These are phyloP conservation scores for Drosophila navojoa DNA, from an alignment of 1,140 invertebrate species.

Conservation along the genomic window DNA sequence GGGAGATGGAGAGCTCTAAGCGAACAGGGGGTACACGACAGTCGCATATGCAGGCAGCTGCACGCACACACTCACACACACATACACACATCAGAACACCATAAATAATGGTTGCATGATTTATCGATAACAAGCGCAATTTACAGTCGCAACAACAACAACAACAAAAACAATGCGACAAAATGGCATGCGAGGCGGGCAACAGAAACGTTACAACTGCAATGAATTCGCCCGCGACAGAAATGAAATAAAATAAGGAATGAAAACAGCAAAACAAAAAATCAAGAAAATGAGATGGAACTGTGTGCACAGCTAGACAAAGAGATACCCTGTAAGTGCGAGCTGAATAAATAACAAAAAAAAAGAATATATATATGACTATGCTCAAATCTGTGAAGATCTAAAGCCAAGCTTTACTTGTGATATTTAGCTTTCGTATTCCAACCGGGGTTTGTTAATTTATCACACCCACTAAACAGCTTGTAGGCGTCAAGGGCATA, in stretches of 20 bases:
- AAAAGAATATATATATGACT: too few species aligned
- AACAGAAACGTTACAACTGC: conserved; percentile 70
- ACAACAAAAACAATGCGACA: conserved; percentile 58
- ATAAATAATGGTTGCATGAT: conserved; percentile 84
- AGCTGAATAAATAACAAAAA: not conserved
- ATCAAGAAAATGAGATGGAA: conserved; percentile 4
- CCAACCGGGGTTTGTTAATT: too few species aligned
- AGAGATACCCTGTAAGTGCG: conserved; percentile 2
- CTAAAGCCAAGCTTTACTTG: too few species aligned
- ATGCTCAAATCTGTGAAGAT: not conserved
- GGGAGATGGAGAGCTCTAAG: not conserved
- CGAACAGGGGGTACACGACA: conserved; percentile 32
- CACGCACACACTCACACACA: conserved; percentile 62
- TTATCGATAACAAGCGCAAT: conserved; percentile 84
- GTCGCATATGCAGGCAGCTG: conserved; percentile 73
- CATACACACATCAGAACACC: conserved; percentile 67
- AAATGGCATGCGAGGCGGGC: conserved; percentile 48
- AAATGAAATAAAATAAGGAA: conserved; percentile 65
- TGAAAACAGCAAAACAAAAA: not conserved
- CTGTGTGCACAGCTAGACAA: not conserved
- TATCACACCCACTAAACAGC: not conserved
- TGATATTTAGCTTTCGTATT: too few species aligned
- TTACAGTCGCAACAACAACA: conserved; percentile 71
- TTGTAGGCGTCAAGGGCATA: conserved; percentile 11
- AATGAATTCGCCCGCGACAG: conserved; percentile 78